Conservation (phyloP, 2,113 vertebrate genomes). For the Fulmarus glacialis region DNA sequence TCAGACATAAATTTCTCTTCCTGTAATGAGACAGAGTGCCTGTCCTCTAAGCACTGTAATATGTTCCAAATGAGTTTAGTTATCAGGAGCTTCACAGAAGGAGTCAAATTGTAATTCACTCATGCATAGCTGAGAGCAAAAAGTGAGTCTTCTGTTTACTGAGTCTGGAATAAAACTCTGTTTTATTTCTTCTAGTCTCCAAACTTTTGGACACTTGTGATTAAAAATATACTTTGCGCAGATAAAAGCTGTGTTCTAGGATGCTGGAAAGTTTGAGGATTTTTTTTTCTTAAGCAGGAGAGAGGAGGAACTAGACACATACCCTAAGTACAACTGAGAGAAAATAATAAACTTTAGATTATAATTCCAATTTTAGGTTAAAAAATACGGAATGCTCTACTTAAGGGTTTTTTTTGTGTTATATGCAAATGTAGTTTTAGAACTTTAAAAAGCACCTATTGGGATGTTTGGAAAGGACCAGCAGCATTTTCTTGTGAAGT, state of each 20-base stretch:
- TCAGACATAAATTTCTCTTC: neutral
- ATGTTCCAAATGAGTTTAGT: neutral
- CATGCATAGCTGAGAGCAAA: neutral
- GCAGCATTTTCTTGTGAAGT: neutral
- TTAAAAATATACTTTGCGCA: neutral
- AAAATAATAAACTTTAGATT: neutral
- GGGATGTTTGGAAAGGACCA: neutral
- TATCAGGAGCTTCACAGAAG: neutral
- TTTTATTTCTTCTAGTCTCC: neutral
- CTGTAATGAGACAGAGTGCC: neutral
- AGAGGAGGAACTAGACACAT: neutral
- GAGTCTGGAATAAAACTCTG: neutral
- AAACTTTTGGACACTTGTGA: neutral
- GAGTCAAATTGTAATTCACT: neutral
- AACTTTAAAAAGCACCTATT: neutral
- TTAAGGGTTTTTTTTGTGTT: neutral
- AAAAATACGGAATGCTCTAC: neutral
- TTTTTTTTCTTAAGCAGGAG: neutral
- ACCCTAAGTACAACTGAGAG: neutral
- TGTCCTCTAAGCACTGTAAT: neutral
- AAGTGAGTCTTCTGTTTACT: neutral
- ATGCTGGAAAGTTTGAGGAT: neutral
- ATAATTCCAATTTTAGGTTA: neutral
- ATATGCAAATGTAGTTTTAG: neutral
- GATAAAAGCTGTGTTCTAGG: neutral